Base-by-base conservation (phyloP, 1,140 invertebrate genomes). In the Diachasmimorpha longicaudata region DNA sequence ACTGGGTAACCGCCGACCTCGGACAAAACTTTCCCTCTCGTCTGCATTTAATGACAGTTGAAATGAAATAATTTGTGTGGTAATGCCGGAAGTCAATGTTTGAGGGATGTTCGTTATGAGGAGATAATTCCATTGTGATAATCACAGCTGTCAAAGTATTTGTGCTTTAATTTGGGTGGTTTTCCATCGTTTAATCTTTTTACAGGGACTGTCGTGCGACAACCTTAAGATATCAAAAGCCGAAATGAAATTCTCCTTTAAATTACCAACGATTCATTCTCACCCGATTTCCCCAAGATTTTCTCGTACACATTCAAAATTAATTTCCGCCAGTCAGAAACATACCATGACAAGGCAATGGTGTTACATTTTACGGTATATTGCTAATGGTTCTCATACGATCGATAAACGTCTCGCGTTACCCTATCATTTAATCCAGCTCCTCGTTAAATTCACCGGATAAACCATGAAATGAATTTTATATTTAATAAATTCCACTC, bases 1-100 rank as follows among this genome's bases (percentile, higher is more conserved):
- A 55, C 68, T 48, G 48, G 13, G 71, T 78, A 78, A 78, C 63
- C 71, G 74, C 63, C 71, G 74, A 76, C 71, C 74, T 78, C 74
- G 66, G 37, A 37, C 74, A 76, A 78, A 16, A 52, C 71, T 76
- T 70, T 75, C 77, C 46, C 58, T 78, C 74, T 73, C 72, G 44
- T 70, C 74, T 52, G 36, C 14, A 23, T 9, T 71, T 75, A 52
- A 73, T 39, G 71, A 25, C 11, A 11, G 31, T 16, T 66, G 10
- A 25, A 73, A 73, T 39, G 31, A 67, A 67, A 44, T 66, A 4
- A 70, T 42, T 42, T 42, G 39, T 31, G 31, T 31, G 39, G 39
- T 11, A 13, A 42, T 42, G 39, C 9, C 9, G 13, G 13, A 42
- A 3, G 39, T 42, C 2, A 9, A 42, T 42, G 9, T 42, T 42